Percentiles rank a stretch among this genome's conserved stretches.
These are phyloP conservation scores for Hypena proboscidalis DNA, from an alignment of 2,888 invertebrate species.

Conservation along the genomic window DNA sequence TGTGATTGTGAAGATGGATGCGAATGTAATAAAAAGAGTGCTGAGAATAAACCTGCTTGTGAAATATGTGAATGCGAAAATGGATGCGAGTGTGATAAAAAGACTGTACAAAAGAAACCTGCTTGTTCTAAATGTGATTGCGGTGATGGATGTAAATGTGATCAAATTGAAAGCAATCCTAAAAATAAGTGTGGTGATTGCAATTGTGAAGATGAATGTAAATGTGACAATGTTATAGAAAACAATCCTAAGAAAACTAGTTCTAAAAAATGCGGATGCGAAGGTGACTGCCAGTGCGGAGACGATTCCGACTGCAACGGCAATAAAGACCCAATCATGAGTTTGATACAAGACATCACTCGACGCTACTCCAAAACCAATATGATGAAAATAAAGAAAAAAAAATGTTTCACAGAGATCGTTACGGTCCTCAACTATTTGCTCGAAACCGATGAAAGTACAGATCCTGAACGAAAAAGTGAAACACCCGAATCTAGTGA, in stretches of 20 bases:
- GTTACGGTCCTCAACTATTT: conserved; percentile 71
- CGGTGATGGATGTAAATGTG: not conserved
- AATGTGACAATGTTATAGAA: too few species aligned
- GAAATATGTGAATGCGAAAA: not conserved
- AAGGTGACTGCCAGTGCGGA: conserved; percentile 4
- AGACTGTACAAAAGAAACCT: not conserved
- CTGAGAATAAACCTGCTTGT: not conserved
- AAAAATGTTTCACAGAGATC: conserved; percentile 76
- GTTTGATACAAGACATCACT: conserved; percentile 73
- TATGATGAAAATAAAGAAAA: conserved; percentile 61
- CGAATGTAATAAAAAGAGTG: not conserved
- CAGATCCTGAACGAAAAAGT: conserved; percentile 43
- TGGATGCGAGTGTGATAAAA: not conserved
- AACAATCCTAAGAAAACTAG: not conserved
- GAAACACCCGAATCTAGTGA: conserved; percentile 7
- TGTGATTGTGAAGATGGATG: not conserved
- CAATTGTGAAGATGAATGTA: not conserved
- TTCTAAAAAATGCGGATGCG: conserved; percentile 2
- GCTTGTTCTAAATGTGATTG: not conserved
- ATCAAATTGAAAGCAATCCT: not conserved
- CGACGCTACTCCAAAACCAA: conserved; percentile 74
- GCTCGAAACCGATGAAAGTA: conserved; percentile 72
- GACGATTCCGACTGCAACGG: not conserved
- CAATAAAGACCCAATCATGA: conserved; percentile 59
- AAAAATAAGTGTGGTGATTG: not conserved